Percentiles rank a stretch among this genome's conserved stretches.
Conservation (phyloP, 2,888 invertebrate species). For the Prosopocoilus inquinatus region DNA sequence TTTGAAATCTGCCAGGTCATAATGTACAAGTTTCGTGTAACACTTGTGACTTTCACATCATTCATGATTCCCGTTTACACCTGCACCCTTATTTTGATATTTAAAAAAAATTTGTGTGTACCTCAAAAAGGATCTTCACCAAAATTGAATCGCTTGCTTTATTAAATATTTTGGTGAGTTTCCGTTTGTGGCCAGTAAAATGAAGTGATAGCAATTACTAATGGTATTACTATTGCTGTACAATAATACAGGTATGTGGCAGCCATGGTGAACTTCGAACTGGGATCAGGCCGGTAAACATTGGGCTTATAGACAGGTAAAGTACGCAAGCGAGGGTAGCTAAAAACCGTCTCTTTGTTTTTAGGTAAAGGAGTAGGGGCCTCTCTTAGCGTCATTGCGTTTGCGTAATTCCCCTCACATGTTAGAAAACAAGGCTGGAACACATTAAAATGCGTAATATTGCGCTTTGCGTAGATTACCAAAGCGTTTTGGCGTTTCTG, state of each 20-base stretch:
- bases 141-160: constrained; percentile 12
- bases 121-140: constrained; percentile 32
- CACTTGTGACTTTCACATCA: constrained; percentile 10
- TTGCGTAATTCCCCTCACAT: constrained; percentile 27
- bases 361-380: constrained; percentile 48
- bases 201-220: constrained; percentile 41
- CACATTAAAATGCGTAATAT: neutral
- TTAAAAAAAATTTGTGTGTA: constrained; percentile 15
- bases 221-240: constrained; percentile 50
- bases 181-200: constrained; percentile 35
- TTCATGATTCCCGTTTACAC: constrained; percentile 13
- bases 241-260: constrained; percentile 49
- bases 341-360: constrained; percentile 41
- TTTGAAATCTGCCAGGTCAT: too few species aligned
- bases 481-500: neutral
- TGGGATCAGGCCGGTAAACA: constrained; percentile 42
- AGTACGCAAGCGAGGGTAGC: constrained; percentile 45
- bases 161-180: constrained; percentile 35
- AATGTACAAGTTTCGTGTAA: neutral
- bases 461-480: constrained; percentile 13
- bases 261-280: constrained; percentile 40
- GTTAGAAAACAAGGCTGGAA: constrained; percentile 5
- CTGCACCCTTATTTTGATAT: constrained; percentile 14
- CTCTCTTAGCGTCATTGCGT: constrained; percentile 43
- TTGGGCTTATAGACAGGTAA: constrained; percentile 46